These are phyloP conservation scores for Morphnarchus princeps DNA, from an alignment of 2,113 vertebrate species.

Conservation along the genomic window DNA sequence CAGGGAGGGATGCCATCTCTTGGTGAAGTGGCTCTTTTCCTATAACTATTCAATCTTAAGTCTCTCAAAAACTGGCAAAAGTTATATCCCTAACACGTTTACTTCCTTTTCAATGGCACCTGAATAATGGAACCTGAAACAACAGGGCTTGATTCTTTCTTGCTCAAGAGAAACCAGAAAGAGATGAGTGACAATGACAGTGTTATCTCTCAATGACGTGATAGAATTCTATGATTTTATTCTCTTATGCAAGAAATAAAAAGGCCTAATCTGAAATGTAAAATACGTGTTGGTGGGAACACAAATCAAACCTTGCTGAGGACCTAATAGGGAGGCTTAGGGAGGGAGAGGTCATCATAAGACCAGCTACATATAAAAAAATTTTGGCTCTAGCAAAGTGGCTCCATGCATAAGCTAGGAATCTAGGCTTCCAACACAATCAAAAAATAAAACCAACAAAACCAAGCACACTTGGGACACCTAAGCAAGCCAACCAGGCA, in stretches of 20 bases:
- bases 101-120: neutral
- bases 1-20: neutral
- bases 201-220: neutral
- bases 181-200: neutral
- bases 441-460: neutral
- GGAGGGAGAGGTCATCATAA: neutral
- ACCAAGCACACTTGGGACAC: neutral
- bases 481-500: neutral
- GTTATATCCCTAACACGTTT: neutral
- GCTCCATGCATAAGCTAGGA: neutral
- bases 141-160: neutral
- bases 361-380: neutral
- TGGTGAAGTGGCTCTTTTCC: neutral
- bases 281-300: neutral
- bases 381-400: neutral
- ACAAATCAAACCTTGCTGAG: neutral
- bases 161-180: neutral
- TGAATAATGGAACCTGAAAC: neutral
- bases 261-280: neutral
- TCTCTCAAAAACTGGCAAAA: neutral
- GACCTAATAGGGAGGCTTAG: neutral
- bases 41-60: neutral
- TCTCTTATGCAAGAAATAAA: neutral
- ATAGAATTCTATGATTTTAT: neutral
- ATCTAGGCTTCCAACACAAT: neutral